Evolutionary conservation across 1,140 invertebrate species (phyloP), one percentile per base, ranked within the genome.

Genomic region (Psix sp.): DNA sequence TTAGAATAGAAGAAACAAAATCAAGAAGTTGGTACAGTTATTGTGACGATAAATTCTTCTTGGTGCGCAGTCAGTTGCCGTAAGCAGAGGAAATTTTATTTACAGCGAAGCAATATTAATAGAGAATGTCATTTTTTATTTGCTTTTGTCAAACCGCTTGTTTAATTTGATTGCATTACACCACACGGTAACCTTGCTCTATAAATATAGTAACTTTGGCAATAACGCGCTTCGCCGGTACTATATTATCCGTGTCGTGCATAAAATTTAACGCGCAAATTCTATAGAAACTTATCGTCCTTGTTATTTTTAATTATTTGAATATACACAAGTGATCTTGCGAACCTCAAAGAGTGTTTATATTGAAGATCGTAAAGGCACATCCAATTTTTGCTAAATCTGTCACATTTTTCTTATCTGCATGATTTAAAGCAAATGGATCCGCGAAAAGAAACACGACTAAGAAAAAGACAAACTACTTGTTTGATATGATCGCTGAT

Each of bases 151-250:
- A 48, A 5, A 20, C 18, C 29, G 46, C 52, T 18, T 65, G 54
- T 60, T 73, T 73, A 73, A 73, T 73, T 73, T 60, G 68, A 73
- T 73, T 73, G 65, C 65, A 73, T 73, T 73, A 65, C 68, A 18
- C 40, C 46, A 46, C 39, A 20, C 29, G 40, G 7, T 65, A 46
- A 59, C 59, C 59, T 7, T 39, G 59, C 39, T 31, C 67, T 51
- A 71, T 62, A 71, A 71, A 72, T 72, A 72, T 72, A 59, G 51
- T 29, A 72, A 72, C 68, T 72, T 72, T 65, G 26, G 59, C 52
- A 72, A 72, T 72, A 72, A 65, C 52, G 59, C 24, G 45, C 38
- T 56, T 51, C 18, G 16, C 51, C 48, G 45, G 35, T 43, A 65
- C 68, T 65, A 59, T 65, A 72, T 72, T 65, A 72, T 59, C 39